Conservation (phyloP, 2,888 invertebrate species). For the Cepaea hortensis region DNA sequence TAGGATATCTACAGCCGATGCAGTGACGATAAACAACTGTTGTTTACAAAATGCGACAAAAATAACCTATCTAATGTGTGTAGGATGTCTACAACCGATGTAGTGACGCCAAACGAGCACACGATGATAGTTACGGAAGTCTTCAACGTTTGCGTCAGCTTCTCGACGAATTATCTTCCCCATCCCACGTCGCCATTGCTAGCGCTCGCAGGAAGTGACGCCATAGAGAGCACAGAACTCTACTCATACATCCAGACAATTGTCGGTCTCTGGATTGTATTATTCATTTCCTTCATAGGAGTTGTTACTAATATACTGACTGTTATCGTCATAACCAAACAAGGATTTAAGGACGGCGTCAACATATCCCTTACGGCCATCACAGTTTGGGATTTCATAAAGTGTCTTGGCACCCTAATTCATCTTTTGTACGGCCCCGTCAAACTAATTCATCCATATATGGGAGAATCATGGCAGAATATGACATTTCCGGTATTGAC, state of each 20-base stretch:
- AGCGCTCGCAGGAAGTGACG: not conserved
- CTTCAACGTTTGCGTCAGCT: too few species aligned
- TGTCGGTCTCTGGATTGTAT: conserved; percentile 12
- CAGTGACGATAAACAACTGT: too few species aligned
- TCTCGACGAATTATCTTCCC: too few species aligned
- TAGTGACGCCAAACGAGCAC: too few species aligned
- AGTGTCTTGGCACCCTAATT: conserved; percentile 6
- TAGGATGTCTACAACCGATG: too few species aligned
- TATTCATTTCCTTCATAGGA: conserved; percentile 12
- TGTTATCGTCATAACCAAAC: conserved; percentile 16
- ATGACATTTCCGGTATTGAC: conserved; percentile 9
- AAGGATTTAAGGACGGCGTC: conserved; percentile 35
- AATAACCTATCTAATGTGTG: too few species aligned
- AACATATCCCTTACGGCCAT: conserved; percentile 28
- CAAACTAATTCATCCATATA: not conserved
- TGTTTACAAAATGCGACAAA: too few species aligned
- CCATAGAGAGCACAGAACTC: not conserved
- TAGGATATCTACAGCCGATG: too few species aligned
- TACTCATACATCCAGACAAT: not conserved
- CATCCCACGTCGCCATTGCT: too few species aligned
- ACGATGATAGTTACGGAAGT: too few species aligned
- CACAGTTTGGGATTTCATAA: conserved; percentile 24
- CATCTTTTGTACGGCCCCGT: conserved; percentile 29
- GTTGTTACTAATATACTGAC: conserved; percentile 20
- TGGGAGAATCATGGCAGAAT: conserved; percentile 7